Evolutionary conservation across 2,888 invertebrate species (phyloP).

Genomic region (Amphipyra berbera): DNA sequence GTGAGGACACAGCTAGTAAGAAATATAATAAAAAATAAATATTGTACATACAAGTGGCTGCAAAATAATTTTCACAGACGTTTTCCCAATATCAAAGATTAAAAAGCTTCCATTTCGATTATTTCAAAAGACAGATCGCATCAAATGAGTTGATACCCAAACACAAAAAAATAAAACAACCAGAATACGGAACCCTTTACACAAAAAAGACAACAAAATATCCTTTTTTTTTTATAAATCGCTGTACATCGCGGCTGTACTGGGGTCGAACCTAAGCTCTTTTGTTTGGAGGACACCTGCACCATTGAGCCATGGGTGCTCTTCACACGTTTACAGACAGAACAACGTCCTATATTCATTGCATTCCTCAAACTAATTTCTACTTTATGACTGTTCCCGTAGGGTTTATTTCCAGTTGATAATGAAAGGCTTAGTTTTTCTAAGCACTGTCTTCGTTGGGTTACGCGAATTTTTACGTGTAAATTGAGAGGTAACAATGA

Average conservation of each 20-base stretch:
- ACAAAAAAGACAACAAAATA: slow-evolving; percentile 61
- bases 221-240: slow-evolving; percentile 75
- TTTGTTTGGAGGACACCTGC: slow-evolving; percentile 87
- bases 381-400: accelerated
- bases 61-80: too few relatives aligned
- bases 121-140: slow-evolving; percentile 13
- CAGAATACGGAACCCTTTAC: slow-evolving; percentile 53
- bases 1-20: too few relatives aligned
- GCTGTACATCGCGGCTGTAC: slow-evolving; percentile 69
- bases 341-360: slow-evolving; percentile 61
- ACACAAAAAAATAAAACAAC: slow-evolving; percentile 16
- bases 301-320: slow-evolving; percentile 84
- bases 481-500: slow-evolving; percentile 70
- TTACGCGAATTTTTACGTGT: slow-evolving; percentile 75
- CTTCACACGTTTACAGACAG: slow-evolving; percentile 75
- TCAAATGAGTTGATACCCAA: slow-evolving; percentile 31
- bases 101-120: too few relatives aligned
- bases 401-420: slow-evolving; percentile 29
- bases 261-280: slow-evolving; percentile 82
- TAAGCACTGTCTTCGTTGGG: slow-evolving; percentile 64
- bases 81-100: too few relatives aligned
- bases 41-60: too few relatives aligned
- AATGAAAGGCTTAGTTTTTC: slow-evolving; percentile 47
- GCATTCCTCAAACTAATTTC: slow-evolving; percentile 15
- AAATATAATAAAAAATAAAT: too few relatives aligned